Evolutionary conservation across 92 coral and sea anemone species (phyloP).

Genomic region (Actinostola sp.): DNA sequence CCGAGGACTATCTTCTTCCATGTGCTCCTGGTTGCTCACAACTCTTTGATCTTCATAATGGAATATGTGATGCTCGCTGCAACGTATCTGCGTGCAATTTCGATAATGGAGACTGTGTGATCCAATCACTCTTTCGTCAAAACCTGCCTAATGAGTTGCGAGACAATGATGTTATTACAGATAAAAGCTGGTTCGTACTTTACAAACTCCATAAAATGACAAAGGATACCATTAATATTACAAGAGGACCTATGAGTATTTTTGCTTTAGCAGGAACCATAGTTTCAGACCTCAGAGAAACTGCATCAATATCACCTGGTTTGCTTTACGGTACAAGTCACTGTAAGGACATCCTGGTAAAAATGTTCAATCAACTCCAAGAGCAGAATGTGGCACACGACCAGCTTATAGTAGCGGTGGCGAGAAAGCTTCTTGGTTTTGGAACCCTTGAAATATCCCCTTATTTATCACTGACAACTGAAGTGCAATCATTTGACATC

Average conservation of each 20-base stretch:
- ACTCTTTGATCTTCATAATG: constrained; percentile 37
- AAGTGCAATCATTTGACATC: constrained; percentile 46
- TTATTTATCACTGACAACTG: constrained; percentile 10
- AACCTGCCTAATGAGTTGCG: background rate
- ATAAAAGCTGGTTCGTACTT: constrained; percentile 28
- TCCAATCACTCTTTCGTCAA: background rate
- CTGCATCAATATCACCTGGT: constrained; percentile 19
- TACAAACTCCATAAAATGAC: constrained; percentile 46
- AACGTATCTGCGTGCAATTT: constrained; percentile 38
- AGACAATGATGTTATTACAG: background rate
- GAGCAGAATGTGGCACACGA: constrained; percentile 11
- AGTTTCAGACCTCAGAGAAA: constrained; percentile 20
- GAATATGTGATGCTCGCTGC: constrained; percentile 46
- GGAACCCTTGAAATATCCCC: constrained; percentile 41
- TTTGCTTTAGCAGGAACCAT: constrained; percentile 34
- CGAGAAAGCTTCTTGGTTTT: constrained; percentile 22
- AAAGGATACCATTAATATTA: constrained; percentile 21
- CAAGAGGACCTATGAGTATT: constrained; percentile 60
- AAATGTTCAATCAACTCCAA: background rate
- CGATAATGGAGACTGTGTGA: constrained; percentile 52
- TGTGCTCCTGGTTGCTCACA: constrained; percentile 59
- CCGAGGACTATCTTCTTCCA: constrained; percentile 31
- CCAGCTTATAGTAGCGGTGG: constrained; percentile 16
- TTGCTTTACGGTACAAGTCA: constrained; percentile 25
- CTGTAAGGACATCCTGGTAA: background rate